Conservation (phyloP, 2,888 invertebrate genomes). For the Antheraea yamamai region DNA sequence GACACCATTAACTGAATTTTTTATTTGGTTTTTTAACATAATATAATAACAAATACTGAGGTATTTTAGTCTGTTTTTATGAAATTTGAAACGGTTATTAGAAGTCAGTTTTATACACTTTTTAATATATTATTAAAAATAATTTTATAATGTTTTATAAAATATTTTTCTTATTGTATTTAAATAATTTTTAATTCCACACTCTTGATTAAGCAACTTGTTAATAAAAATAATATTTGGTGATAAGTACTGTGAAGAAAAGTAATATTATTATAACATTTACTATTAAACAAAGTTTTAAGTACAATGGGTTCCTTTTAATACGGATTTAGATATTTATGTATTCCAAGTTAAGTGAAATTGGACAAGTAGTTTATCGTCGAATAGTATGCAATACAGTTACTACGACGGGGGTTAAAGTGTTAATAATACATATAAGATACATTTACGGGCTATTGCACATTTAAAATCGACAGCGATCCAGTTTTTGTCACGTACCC, state of each 20-base stretch:
- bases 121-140: neutral
- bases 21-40: neutral
- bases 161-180: too few relatives aligned
- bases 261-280: neutral
- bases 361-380: neutral
- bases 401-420: neutral
- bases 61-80: neutral
- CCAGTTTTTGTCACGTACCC: conserved; percentile 47
- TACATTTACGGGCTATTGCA: conserved; percentile 53
- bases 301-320: neutral
- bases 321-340: neutral
- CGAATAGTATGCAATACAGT: neutral
- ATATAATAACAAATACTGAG: neutral
- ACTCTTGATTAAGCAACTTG: neutral
- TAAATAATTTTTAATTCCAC: too few relatives aligned
- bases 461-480: conserved; percentile 49
- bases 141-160: neutral
- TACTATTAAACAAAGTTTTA: neutral
- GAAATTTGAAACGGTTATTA: neutral
- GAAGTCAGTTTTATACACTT: neutral
- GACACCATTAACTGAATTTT: neutral
- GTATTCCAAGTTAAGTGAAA: neutral
- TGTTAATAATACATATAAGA: conserved; percentile 46
- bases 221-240: neutral
- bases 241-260: neutral